A percentile compares a stretch with the other conserved stretches of the same genome.
Conservation (phyloP, 2,888 invertebrate species). For the Acanthosepion lycidas region DNA sequence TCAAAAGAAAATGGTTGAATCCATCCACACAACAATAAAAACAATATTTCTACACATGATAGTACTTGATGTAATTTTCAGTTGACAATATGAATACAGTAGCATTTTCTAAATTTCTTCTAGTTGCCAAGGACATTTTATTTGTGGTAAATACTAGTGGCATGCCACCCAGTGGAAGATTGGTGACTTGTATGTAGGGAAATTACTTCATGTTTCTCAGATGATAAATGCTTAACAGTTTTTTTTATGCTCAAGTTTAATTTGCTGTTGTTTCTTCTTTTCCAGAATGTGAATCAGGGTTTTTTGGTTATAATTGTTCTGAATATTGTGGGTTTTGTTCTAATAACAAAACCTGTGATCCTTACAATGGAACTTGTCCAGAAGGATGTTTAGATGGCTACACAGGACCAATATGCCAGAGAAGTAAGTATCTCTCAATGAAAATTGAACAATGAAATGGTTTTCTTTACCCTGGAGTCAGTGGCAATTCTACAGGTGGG, state of each 20-base stretch:
- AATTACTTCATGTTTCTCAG: neutral
- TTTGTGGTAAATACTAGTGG: too few relatives aligned
- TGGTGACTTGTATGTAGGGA: neutral
- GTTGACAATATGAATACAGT: too few relatives aligned
- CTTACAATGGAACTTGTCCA: constrained; percentile 34
- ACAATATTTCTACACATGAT: too few relatives aligned
- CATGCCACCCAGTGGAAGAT: too few relatives aligned
- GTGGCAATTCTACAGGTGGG: too few relatives aligned
- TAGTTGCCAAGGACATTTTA: too few relatives aligned
- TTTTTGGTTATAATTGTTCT: constrained; percentile 57
- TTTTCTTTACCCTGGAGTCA: too few relatives aligned
- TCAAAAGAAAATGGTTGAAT: too few relatives aligned
- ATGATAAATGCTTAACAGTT: neutral
- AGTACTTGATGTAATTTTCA: too few relatives aligned
- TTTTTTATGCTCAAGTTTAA: neutral
- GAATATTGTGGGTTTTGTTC: constrained; percentile 56
- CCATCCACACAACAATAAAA: too few relatives aligned
- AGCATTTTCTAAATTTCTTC: too few relatives aligned
- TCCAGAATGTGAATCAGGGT: constrained; percentile 56
- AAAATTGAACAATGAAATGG: too few relatives aligned
- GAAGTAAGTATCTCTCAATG: neutral
- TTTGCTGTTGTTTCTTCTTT: neutral
- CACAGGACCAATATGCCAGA: neutral
- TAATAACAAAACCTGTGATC: constrained; percentile 35
- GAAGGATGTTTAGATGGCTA: constrained; percentile 45